A percentile compares a stretch with the other conserved stretches of the same genome.
Conservation (phyloP, 2,797 vertebrate species). For the Agapornis canus region DNA sequence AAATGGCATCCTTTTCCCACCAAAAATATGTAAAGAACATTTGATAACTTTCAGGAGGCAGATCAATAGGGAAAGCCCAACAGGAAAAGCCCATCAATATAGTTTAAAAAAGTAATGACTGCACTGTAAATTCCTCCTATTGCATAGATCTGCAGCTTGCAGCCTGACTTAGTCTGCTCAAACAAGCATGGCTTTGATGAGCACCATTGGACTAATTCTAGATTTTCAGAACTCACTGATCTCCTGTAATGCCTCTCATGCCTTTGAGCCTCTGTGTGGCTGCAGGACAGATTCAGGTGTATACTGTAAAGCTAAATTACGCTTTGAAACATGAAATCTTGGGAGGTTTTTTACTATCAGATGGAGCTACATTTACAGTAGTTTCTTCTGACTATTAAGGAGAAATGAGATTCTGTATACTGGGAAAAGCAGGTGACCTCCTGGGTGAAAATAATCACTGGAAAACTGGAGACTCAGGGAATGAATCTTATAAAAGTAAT, state of each 20-base stretch:
- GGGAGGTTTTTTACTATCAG: background rate
- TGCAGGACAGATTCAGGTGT: background rate
- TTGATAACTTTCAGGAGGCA: background rate
- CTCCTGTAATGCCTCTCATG: accelerated
- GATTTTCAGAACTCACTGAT: background rate
- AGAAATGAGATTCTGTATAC: background rate
- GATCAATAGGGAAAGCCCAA: background rate
- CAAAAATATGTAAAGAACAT: accelerated
- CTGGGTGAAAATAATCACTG: background rate
- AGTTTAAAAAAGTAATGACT: background rate
- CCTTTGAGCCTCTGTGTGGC: background rate
- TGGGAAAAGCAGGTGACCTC: background rate
- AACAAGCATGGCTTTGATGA: background rate
- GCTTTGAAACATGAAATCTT: background rate
- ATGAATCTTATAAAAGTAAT: background rate
- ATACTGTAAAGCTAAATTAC: background rate
- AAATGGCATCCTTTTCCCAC: background rate
- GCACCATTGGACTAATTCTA: background rate
- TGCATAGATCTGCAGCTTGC: background rate
- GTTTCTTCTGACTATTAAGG: background rate
- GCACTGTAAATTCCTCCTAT: background rate
- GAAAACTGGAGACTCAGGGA: background rate
- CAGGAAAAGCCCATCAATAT: background rate
- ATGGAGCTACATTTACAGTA: background rate
- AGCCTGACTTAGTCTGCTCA: background rate